Conservation (phyloP, 64 coral and sea anemone species). For the Astreopora myriophthalma region DNA sequence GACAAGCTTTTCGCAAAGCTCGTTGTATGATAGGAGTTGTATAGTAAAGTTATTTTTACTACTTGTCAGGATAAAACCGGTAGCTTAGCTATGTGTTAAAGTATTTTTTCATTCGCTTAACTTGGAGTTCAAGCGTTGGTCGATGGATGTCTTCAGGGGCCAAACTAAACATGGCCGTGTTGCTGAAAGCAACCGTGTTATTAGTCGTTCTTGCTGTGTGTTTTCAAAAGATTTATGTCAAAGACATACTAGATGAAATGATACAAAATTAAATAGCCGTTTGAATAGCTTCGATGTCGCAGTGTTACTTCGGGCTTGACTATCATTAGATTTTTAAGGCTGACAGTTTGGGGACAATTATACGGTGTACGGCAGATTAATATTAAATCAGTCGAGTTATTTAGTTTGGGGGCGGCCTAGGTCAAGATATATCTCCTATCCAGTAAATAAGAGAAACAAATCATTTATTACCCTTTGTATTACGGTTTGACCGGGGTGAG, state of each 20-base stretch:
- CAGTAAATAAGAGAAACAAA: conserved; percentile 51
- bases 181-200: conserved; percentile 31
- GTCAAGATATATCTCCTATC: conserved; percentile 48
- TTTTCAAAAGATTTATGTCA: conserved; percentile 7
- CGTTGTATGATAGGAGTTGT: conserved; percentile 41
- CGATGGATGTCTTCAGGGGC: neutral
- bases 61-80: neutral
- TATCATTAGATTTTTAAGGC: neutral
- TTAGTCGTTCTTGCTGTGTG: neutral
- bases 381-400: conserved; percentile 9
- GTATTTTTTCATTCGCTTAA: conserved; percentile 13
- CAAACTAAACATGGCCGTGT: neutral
- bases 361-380: neutral
- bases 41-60: conserved; percentile 41
- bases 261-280: conserved; percentile 42
- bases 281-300: neutral
- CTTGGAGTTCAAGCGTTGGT: conserved; percentile 1
- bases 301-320: neutral
- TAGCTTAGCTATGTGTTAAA: conserved; percentile 58
- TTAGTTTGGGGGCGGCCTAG: conserved; percentile 40
- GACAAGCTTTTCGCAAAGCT: conserved; percentile 8
- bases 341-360: neutral
- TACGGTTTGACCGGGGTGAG: neutral
- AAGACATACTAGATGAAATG: conserved; percentile 31
- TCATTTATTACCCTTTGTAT: conserved; percentile 38